Evolutionary conservation across 30 jellyfish, hydroid and myxozoan species (phyloP), one percentile per base, ranked within the genome.

Genomic region (Cassiopea xamachana): DNA sequence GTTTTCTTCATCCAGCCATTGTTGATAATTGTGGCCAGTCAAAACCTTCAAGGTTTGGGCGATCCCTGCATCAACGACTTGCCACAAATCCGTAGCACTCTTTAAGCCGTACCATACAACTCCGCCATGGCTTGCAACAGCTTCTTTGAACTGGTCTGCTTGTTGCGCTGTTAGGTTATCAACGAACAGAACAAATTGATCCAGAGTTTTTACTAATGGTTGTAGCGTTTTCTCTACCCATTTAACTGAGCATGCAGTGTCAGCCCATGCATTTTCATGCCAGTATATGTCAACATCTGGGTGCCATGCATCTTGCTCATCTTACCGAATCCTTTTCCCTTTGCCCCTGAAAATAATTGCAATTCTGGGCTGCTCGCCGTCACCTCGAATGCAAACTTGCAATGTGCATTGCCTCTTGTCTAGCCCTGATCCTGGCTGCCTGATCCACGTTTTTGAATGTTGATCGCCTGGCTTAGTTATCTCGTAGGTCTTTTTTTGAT

Each of bases 111-210:
- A 81, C 96, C 94, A 89, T 14, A 87, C 76, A 18, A 89, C 88
- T 43, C 94, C 93, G 81, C 49, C 17, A 69, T 50, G 92, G 47
- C 85, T 69, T 8, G 83, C 84, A 49, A 87, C 94, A 79, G 91
- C 94, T 69, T 87, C 94, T 82, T 78, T 87, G 94, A 87, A 87
- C 70, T 60, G 84, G 74, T 79, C 82, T 39, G 91, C 74, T 61
- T 87, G 92, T 59, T 76, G 94, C 5, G 94, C 94, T 84, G 94
- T 87, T 50, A 87, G 93, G 87, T 87, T 87, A 49, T 87, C 94
- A 44, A 78, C 73, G 89, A 80, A 80, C 89, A 80, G 82, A 80
- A 50, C 67, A 18, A 80, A 80, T 80, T 82, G 89, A 80, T 79
- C 59, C 88, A 79, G 88, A 79, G 47, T 46, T 79, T 80, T 60